Evolutionary conservation across 2,888 invertebrate species (phyloP).

Genomic region (Acrobasis consociella): DNA sequence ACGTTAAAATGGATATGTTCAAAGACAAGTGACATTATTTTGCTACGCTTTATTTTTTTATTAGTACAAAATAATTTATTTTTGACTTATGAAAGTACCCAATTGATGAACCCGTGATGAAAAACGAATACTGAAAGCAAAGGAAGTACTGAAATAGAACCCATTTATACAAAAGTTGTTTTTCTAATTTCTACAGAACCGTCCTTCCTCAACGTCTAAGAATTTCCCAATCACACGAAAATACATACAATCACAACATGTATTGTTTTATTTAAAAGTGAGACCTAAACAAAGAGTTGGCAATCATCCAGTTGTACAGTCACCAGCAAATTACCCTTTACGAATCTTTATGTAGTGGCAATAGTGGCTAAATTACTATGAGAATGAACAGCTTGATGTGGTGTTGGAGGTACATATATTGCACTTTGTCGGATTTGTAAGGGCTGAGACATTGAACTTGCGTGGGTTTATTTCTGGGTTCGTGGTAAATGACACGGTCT

Average conservation of each 20-base stretch:
- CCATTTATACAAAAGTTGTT: not conserved
- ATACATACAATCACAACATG: not conserved
- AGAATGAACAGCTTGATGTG: not conserved
- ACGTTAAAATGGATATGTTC: too few relatives aligned
- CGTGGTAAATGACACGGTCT: not conserved
- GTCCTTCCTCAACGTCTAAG: not conserved
- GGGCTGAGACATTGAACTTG: conserved; percentile 13
- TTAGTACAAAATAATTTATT: too few relatives aligned
- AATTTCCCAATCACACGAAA: not conserved
- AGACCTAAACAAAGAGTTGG: conserved; percentile 21
- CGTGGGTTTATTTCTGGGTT: not conserved
- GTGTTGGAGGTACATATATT: not conserved
- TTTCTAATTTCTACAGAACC: not conserved
- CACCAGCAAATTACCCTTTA: not conserved
- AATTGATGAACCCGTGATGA: too few relatives aligned
- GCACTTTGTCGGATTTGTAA: conserved; percentile 4
- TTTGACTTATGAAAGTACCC: too few relatives aligned
- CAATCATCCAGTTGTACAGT: not conserved
- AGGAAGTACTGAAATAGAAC: not conserved
- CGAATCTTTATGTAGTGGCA: not conserved
- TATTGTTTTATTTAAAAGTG: conserved; percentile 15
- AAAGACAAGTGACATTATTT: too few relatives aligned
- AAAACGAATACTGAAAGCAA: not conserved
- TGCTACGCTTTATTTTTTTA: too few relatives aligned
- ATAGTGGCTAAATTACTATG: not conserved